phyloP scores from a whole-genome alignment of 2,888 invertebrate species.

The Onchidella celtica region DNA sequence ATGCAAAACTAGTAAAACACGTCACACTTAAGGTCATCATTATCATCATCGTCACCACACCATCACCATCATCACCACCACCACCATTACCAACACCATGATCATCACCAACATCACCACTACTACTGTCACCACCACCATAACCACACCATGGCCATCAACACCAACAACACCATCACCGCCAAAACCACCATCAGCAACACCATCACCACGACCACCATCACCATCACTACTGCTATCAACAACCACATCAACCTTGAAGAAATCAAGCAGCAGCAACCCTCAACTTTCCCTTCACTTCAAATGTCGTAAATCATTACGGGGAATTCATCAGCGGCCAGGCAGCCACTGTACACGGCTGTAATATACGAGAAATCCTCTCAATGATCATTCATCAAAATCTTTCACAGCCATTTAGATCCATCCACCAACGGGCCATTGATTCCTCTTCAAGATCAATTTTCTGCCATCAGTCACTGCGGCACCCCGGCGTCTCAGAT shows the following conservation, averaged over 20 bases:
- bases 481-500: constrained; percentile 15
- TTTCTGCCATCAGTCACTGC: constrained; percentile 25
- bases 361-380: constrained; percentile 9
- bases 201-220: background rate
- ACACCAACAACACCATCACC: background rate
- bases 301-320: background rate
- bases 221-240: background rate
- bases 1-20: too few relatives aligned
- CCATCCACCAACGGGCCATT: constrained; percentile 22
- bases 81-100: background rate
- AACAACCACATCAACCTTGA: background rate
- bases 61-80: background rate
- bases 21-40: background rate
- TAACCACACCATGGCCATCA: background rate
- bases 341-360: background rate
- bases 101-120: background rate
- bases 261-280: background rate
- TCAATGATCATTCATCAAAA: constrained; percentile 35
- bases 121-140: background rate
- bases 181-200: background rate
- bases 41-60: background rate
- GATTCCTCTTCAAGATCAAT: constrained; percentile 43
- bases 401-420: constrained; percentile 37
- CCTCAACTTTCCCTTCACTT: background rate
- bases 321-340: background rate